Base-by-base conservation (phyloP, 2,113 vertebrate species). In the Trochalopteron elliotii region DNA sequence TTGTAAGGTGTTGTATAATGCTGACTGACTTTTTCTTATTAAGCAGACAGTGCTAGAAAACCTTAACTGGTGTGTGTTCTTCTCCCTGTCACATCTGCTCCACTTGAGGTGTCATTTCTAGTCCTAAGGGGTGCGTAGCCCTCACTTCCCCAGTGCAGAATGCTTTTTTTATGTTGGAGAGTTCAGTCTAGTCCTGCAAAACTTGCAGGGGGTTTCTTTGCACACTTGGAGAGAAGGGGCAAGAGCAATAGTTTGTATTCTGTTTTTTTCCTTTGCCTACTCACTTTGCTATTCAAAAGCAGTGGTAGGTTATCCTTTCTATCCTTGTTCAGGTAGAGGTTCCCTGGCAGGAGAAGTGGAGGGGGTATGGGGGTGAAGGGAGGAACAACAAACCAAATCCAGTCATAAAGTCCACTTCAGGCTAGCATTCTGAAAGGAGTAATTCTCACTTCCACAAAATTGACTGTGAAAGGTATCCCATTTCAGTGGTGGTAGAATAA, bases 281-380 rank as follows among this genome's bases (percentile, higher is more conserved):
- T 87, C 8, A 15, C 25, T 69, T 68, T 23, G 23, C 70, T 56
- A 2, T 71, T 71, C 44, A 72, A 68, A 82, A 91, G 27, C 35
- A 85, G 20, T 15, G 45, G 18, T 20, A 47, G 13, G 7, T 64
- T 95, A 16, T 79, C 22, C n/a, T 64, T 90, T 63, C 15, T 81
- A 28, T 76, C 17, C 8, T 27, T 70, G 11, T 71, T 84, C 44
- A 56, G 16, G 7, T 10, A 20, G 33, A 35, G 15, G 21, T 70
- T 93, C 52, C 30, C 16, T 60, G 53, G 13, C 28, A 45, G 69
- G 44, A 78, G 47, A 31, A 67, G 25, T 37, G 27, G 22, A 24
- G 2, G 5, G 13, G 1, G 4, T 25, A 2, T 68, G 28, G 19
- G 3, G 15, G 17, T 37, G 14, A 40, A 7, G 27, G 24, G 7